phyloP scores from a whole-genome alignment of 2,888 invertebrate genomes.

The Eudasyphora cyanicolor region DNA sequence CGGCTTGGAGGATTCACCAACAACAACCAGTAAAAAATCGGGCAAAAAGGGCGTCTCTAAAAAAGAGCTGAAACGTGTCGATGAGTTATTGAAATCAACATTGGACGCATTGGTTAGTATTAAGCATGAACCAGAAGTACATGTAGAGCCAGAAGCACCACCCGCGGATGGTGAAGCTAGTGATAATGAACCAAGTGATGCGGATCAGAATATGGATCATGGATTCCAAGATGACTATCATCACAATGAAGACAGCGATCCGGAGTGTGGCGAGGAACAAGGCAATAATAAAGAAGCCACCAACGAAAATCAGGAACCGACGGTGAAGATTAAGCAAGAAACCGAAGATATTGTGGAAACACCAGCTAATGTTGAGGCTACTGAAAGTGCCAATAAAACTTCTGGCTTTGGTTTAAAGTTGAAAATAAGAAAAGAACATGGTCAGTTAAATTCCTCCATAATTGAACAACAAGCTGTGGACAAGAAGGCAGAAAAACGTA shows the following conservation, averaged over 20 bases:
- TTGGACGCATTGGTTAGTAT: constrained; percentile 77
- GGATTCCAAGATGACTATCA: constrained; percentile 43
- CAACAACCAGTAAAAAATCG: constrained; percentile 65
- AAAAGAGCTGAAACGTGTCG: constrained; percentile 76
- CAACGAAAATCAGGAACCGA: constrained; percentile 27
- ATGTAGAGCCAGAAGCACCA: constrained; percentile 65
- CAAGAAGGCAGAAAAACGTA: constrained; percentile 68
- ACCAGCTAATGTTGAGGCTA: constrained; percentile 48
- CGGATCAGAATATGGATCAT: background rate
- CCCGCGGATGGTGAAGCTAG: constrained; percentile 36
- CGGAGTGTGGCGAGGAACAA: constrained; percentile 55
- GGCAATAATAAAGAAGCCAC: constrained; percentile 24
- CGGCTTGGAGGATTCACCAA: constrained; percentile 47
- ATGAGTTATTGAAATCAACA: constrained; percentile 76
- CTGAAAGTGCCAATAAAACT: constrained; percentile 67
- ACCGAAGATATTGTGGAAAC: constrained; percentile 66
- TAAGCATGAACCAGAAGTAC: constrained; percentile 77
- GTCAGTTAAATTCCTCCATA: constrained; percentile 77
- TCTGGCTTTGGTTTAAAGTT: constrained; percentile 71
- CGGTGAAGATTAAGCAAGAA: constrained; percentile 63
- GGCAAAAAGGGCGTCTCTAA: constrained; percentile 75
- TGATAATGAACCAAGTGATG: constrained; percentile 46
- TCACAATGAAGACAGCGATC: constrained; percentile 60
- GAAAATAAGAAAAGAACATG: constrained; percentile 79
- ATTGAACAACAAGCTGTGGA: constrained; percentile 72